Base-by-base conservation (phyloP, 1,140 invertebrate species). In the Fragariocoptes setiger region DNA sequence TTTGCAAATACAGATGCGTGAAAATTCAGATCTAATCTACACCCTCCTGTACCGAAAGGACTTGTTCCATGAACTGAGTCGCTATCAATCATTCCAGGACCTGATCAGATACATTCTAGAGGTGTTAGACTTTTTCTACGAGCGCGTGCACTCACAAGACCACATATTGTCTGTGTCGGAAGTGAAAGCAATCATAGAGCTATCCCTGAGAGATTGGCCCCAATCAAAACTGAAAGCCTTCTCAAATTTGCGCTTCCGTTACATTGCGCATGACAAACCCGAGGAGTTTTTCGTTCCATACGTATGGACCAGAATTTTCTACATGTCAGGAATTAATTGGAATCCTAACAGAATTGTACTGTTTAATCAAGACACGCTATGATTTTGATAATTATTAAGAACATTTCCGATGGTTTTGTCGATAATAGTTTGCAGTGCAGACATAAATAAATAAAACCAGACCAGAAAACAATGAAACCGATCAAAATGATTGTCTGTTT, bases 261-360 rank as follows among this genome's bases (percentile, higher is more conserved):
- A 99, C 54, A 86, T 97, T 0, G 90, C 97, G 62, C 90, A 97
- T 60, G 86, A 94, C 45, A 73, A 80, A 44, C 90, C 88, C 0
- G 86, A 95, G 56, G 86, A 95, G 53, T 99, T 99, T 62, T 99
- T 97, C 60, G 83, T 94, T 51, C 90, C 90, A 5, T 99, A 97
- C 56, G 75, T 95, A 25, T 99, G 90, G 90, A 74, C 76, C 12
- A 63, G 97, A 38, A 74, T 86, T 19, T 74, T 67, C 49, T 66
- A 71, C 49, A 70, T 70, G 48, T 77, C 75, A 1, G 66, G 72
- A 35, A 62, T 88, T 16, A 72, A 77, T 57, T 86, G 78, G 70
- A 72, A 55, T 47, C 48, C 59, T 12, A 46, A 51, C 13, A 57
- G 58, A 38, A 51, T 61, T 20, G 49, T 49, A 19, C 43, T 61